A percentile compares a stretch with the other conserved stretches of the same genome.
Evolutionary conservation across 1,140 invertebrate species (phyloP).

Genomic region (Papilio polyxenes): DNA sequence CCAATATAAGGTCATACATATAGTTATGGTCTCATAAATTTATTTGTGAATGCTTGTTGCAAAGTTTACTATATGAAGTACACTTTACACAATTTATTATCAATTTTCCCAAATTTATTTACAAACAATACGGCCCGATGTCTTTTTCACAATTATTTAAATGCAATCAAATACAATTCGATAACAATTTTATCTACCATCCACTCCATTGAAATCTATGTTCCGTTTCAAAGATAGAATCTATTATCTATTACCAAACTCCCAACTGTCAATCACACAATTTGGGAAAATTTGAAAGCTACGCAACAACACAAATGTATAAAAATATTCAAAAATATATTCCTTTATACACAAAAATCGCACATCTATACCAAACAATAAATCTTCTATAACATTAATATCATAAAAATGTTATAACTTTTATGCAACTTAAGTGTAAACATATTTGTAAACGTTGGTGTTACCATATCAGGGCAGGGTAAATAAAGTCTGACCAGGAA

Average conservation of each 20-base stretch:
- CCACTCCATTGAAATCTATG: neutral
- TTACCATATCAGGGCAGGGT: constrained; percentile 24
- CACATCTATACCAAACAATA: constrained; percentile 35
- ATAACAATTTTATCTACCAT: neutral
- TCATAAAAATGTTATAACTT: constrained; percentile 29
- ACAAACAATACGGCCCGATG: neutral
- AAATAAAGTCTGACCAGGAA: neutral
- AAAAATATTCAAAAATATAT: constrained; percentile 39
- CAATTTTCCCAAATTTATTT: constrained; percentile 17
- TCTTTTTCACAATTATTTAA: neutral
- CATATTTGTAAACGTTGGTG: constrained; percentile 32
- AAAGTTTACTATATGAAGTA: neutral
- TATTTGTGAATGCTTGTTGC: constrained; percentile 19
- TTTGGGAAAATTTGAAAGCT: constrained; percentile 32
- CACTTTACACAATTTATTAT: neutral
- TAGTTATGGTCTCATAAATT: neutral
- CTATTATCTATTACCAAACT: neutral
- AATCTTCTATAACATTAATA: constrained; percentile 28
- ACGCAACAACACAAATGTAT: constrained; percentile 36
- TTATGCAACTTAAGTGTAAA: constrained; percentile 34
- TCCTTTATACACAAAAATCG: constrained; percentile 37
- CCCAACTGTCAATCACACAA: neutral
- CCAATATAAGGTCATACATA: neutral
- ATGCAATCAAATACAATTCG: constrained; percentile 4
- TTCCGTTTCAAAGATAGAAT: neutral